phyloP scores from a whole-genome alignment of 1,140 invertebrate species.

The Druon quercuslanigerum region DNA sequence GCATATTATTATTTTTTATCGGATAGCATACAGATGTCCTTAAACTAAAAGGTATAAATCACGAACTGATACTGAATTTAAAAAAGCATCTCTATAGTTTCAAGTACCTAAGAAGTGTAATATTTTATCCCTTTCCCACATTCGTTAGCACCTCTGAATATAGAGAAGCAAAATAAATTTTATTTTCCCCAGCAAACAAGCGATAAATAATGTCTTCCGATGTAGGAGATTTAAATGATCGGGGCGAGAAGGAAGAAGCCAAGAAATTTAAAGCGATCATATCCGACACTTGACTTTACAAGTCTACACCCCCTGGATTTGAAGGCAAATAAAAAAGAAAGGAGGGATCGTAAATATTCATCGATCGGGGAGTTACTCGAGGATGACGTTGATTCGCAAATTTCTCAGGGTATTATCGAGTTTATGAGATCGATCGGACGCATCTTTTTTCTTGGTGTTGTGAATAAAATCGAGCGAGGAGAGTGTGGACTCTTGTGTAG shows the following conservation, averaged over 20 bases:
- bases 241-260: background rate
- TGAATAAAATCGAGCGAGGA: constrained; percentile 14
- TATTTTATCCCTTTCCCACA: too few relatives aligned
- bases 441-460: constrained; percentile 35
- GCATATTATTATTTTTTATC: too few relatives aligned
- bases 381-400: constrained; percentile 31
- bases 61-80: too few relatives aligned
- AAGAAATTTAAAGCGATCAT: background rate
- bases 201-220: constrained; percentile 11
- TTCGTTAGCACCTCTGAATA: too few relatives aligned
- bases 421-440: constrained; percentile 25
- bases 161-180: too few relatives aligned
- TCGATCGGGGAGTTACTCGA: background rate
- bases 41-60: too few relatives aligned
- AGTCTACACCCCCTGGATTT: background rate
- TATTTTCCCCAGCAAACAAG: constrained; percentile 8
- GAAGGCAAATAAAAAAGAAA: background rate
- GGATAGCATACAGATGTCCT: too few relatives aligned
- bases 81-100: too few relatives aligned
- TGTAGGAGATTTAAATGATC: background rate
- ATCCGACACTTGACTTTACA: background rate
- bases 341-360: constrained; percentile 7
- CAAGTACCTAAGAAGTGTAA: too few relatives aligned
- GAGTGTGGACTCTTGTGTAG: constrained; percentile 19
- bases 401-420: background rate